Base-by-base conservation (phyloP, 2,888 invertebrate genomes). In the Stenodema calcarata region DNA sequence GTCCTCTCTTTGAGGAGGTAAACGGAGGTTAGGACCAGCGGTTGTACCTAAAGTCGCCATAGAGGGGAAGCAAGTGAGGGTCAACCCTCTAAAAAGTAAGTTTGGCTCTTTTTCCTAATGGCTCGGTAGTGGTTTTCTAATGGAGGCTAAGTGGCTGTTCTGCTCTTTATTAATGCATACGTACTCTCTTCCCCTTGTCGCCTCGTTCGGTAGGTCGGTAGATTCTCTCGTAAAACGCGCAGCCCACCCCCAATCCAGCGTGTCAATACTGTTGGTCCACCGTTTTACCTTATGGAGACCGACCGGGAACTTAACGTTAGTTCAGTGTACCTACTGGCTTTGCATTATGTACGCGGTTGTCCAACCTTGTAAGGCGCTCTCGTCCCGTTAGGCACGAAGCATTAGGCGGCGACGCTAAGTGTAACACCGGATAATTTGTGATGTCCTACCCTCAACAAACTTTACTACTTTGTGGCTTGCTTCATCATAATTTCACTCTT, bases 101-200 rank as follows among this genome's bases (percentile, higher is more conserved):
- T 11, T 80, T 27, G 35, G 54, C 80, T 54, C 35, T 50, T 30
- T 30, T 80, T 23, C 27, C 27, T 80, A 80, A 82, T 70, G 82
- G 82, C 27, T 41, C 23, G 42, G 82, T 69, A 82, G 82, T 82
- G 82, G 82, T 69, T 82, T 82, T 82, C 80, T 82, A 82, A 82
- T 82, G 82, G 70, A 41, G 62, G 27, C 82, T 82, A 82, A 82
- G 82, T 70, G 82, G 82, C 23, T 62, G 82, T 70, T 82, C 70
- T 35, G 41, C 42, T 41, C 41, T 18, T 82, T 69, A 82, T 82
- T 82, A 82, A 82, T 82, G 69, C 82, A 82, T 18, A 27, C 50
- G n/a, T 80, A 42, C 80, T 54, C 30, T 54, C 50, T 54, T 28
- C 23, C 76, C 18, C 41, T 41, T 62, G n/a, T 42, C n/a, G 14